phyloP scores from a whole-genome alignment of 2,113 vertebrate genomes.

The Orientallactaga bullata region DNA sequence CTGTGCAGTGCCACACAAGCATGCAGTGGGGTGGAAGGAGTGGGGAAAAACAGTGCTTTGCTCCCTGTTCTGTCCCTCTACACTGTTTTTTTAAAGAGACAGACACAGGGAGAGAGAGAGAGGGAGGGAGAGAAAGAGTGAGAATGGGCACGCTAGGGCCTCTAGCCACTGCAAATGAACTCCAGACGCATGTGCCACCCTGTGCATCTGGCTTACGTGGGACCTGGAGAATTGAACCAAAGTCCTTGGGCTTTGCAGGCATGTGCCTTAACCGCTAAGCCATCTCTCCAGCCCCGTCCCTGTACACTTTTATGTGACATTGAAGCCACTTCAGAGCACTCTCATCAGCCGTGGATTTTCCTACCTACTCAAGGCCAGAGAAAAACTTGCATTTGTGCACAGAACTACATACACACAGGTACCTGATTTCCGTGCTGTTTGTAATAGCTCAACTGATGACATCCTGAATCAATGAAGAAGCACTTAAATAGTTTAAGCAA shows the following conservation, averaged over 20 bases:
- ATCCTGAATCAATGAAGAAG: constrained; percentile 3
- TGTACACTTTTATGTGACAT: neutral
- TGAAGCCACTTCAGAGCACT: neutral
- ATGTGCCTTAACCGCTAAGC: too few species aligned
- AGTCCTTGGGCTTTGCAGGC: too few species aligned
- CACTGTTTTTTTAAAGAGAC: too few species aligned
- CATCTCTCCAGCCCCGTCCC: too few species aligned
- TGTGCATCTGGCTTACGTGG: too few species aligned
- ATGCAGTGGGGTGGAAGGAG: too few species aligned
- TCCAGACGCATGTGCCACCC: too few species aligned
- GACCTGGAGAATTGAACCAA: too few species aligned
- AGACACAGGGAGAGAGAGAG: too few species aligned
- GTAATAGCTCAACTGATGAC: neutral
- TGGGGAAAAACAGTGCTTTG: neutral
- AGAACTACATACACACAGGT: neutral
- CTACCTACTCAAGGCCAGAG: neutral
- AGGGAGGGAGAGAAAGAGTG: too few species aligned
- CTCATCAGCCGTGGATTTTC: neutral
- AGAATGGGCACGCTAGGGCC: too few species aligned
- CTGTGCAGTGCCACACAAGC: accelerated
- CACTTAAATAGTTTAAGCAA: neutral
- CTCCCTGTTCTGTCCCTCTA: neutral
- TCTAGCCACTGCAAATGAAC: too few species aligned
- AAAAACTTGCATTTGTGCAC: neutral
- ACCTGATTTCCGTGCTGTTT: neutral